These are phyloP conservation scores for Acanthococcus lagerstroemiae DNA, from an alignment of 2,888 invertebrate genomes.

Conservation along the genomic window DNA sequence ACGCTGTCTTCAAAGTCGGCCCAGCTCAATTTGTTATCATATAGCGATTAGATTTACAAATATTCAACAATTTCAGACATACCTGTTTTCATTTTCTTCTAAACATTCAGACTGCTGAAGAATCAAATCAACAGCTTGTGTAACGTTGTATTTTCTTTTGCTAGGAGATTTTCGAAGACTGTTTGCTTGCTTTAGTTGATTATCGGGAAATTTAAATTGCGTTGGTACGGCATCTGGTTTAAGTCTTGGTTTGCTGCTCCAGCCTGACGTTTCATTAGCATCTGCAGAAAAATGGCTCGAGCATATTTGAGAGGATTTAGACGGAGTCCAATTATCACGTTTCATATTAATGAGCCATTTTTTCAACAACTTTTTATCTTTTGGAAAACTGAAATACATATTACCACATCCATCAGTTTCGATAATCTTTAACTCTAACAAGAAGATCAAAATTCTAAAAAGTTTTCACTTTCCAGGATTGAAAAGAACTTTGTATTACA, in stretches of 20 bases:
- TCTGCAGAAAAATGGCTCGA: neutral
- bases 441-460: too few species aligned
- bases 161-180: neutral
- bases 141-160: neutral
- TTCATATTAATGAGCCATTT: neutral
- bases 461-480: neutral
- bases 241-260: neutral
- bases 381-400: slow-evolving; percentile 11
- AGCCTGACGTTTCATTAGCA: neutral
- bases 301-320: slow-evolving; percentile 4
- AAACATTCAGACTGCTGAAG: neutral
- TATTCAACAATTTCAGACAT: neutral
- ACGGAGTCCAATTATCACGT: neutral
- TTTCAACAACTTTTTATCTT: neutral
- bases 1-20: neutral
- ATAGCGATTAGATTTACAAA: neutral
- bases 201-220: slow-evolving; percentile 1
- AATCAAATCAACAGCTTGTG: too few species aligned
- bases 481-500: too few species aligned
- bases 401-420: neutral
- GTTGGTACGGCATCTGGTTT: slow-evolving; percentile 8
- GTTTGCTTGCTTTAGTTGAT: neutral
- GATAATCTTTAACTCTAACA: neutral
- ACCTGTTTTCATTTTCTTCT: neutral
- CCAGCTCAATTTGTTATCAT: neutral